These are phyloP conservation scores for Marronus borbonicus DNA, from an alignment of 2,888 invertebrate genomes.

Conservation along the genomic window DNA sequence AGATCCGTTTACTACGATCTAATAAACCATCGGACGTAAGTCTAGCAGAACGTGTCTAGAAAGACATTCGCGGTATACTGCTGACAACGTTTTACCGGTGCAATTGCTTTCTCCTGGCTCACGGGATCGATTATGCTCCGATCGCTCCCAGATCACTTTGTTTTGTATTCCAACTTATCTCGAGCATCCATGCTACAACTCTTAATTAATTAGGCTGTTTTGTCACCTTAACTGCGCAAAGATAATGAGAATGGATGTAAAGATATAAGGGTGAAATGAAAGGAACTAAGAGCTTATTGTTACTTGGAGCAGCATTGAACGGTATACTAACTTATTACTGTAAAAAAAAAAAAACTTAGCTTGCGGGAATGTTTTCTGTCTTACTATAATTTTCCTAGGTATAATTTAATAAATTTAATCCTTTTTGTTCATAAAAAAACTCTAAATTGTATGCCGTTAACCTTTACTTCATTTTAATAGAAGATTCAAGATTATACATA, in stretches of 20 bases:
- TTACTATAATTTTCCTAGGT: too few relatives aligned
- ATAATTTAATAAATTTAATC: too few relatives aligned
- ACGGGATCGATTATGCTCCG: not conserved
- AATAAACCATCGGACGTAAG: not conserved
- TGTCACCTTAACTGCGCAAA: not conserved
- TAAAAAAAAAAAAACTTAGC: too few relatives aligned
- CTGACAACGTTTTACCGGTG: not conserved
- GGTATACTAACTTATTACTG: too few relatives aligned
- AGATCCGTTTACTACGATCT: not conserved
- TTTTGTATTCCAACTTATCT: conserved; percentile 17
- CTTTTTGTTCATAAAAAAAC: too few relatives aligned
- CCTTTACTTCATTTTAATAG: too few relatives aligned
- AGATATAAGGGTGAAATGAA: too few relatives aligned
- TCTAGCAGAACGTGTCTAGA: not conserved
- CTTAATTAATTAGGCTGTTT: conserved; percentile 21
- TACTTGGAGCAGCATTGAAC: too few relatives aligned
- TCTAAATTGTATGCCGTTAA: too few relatives aligned
- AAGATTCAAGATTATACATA: too few relatives aligned
- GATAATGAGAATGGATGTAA: not conserved
- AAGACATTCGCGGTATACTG: not conserved
- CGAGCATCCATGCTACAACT: conserved; percentile 1
- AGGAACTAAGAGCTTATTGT: too few relatives aligned
- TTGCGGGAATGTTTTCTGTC: too few relatives aligned
- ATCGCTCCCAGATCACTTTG: conserved; percentile 4
- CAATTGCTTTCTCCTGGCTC: not conserved